Evolutionary conservation across 2,797 vertebrate species (phyloP), one percentile per base, ranked within the genome.

Genomic region (Lacerta bilineata): DNA sequence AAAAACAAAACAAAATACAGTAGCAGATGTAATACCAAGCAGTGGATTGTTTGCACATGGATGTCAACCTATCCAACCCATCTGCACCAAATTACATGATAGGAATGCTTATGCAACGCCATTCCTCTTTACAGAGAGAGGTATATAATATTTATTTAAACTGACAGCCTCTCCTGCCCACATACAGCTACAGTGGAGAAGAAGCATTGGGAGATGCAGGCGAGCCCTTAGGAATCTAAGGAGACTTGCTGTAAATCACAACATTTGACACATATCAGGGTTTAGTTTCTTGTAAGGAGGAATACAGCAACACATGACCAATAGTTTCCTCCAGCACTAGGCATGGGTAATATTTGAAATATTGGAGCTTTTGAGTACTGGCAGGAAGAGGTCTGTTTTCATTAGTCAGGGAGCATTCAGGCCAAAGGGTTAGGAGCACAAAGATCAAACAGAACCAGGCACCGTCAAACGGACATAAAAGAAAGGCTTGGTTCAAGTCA

Each of bases 331-430:
- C 39, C 15, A 15, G 39, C 25, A 43, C 36, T n/a, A 43, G 8
- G 39, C 27, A 68, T 66, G 25, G 13, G 39, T 39, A 43, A 43
- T 68, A 23, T 82, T n/a, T 43, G 80, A 68, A 82, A 82, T 36
- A 43, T 41, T 41, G 27, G 36, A 41, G 41, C 66, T 29, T 71
- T 50, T 43, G 66, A 69, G 41, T 33, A 3, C 29, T 55, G 27
- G 82, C 66, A 55, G 29, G 82, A 72, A 55, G 41, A 66, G n/a
- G 18, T n/a, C 9, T 50, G 29, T 50, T 84, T 72, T 84, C 15
- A 84, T 84, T 55, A 36, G n/a, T 72, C 43, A 33, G 68, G 46
- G 81, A 72, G 46, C n/a, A 72, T 33, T 71, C 8, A 84, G 68
- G 46, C 82, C 46, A 72, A 83, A 84, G 8, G n/a, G 68, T 72